A percentile compares a stretch with the other conserved stretches of the same genome.
Conservation (phyloP, 2,113 vertebrate genomes). For the Piaya cayana region DNA sequence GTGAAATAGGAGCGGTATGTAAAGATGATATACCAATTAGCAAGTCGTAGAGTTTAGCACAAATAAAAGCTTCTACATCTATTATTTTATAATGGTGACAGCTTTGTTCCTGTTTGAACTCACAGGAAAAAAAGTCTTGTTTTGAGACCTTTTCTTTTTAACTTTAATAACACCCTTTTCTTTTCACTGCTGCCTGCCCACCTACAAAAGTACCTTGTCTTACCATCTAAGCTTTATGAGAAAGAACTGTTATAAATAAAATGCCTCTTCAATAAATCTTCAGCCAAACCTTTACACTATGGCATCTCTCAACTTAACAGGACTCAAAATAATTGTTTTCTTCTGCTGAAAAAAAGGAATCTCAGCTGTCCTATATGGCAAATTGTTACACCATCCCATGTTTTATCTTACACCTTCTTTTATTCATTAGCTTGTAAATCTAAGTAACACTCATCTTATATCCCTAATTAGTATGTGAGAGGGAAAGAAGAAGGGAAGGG, state of each 20-base stretch:
- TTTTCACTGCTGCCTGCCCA: neutral
- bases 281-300: neutral
- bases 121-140: neutral
- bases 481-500: neutral
- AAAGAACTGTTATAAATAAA: neutral
- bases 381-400: neutral
- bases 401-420: neutral
- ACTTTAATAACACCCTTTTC: neutral
- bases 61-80: neutral
- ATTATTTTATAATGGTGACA: neutral
- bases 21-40: neutral
- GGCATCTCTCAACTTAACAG: neutral
- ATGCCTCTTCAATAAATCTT: neutral
- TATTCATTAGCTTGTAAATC: neutral
- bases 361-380: neutral
- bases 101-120: neutral
- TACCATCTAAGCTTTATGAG: neutral
- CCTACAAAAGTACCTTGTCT: neutral
- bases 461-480: neutral
- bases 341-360: neutral
- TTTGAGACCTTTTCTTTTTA: neutral
- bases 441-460: neutral
- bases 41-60: neutral
- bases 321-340: neutral
- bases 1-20: neutral